Evolutionary conservation across 2,888 invertebrate species (phyloP), one percentile per base, ranked within the genome.

Genomic region (Lobophora halterata): DNA sequence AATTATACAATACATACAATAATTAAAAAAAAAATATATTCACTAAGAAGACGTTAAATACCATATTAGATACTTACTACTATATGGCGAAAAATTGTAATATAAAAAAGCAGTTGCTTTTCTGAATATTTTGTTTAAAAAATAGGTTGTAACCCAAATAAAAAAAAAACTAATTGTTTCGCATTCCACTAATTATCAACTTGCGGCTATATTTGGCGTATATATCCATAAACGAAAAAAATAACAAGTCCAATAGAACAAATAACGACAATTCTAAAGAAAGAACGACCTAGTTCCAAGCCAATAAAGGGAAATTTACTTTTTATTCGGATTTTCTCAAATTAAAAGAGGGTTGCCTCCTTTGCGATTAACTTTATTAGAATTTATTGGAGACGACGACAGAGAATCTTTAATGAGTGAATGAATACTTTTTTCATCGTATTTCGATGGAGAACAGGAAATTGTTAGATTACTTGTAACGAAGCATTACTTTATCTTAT

Each of bases 301-400:
- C 59, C 67, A 72, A 73, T 71, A 67, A 67, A 59, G 55, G 53
- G 53, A 49, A 51, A 49, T 50, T 52, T 48, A 42, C 50, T 60
- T 58, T 64, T 59, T 53, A 58, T 61, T 55, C 51, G 48, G 49
- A 63, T 53, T 57, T 57, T 53, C 45, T 52, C 53, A 65, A 71
- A 72, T 71, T 77, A 76, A 75, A 72, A 73, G 68, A 65, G 61
- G 70, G 65, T 59, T 61, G 48, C 59, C 58, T 61, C 58, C 62
- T 62, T 65, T 55, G 53, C 66, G 72, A 79, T 82, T 77, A 79
- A 77, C 71, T 79, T 76, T 77, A 80, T 81, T 80, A 75, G 73
- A 79, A 79, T 81, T 82, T 74, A 76, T 78, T 79, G 65, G 65
- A 56, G 59, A 61, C 60, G 56, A 71, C 69, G 64, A 56, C 52